phyloP scores from a whole-genome alignment of 2,888 invertebrate species.

The Hylaea fasciaria region DNA sequence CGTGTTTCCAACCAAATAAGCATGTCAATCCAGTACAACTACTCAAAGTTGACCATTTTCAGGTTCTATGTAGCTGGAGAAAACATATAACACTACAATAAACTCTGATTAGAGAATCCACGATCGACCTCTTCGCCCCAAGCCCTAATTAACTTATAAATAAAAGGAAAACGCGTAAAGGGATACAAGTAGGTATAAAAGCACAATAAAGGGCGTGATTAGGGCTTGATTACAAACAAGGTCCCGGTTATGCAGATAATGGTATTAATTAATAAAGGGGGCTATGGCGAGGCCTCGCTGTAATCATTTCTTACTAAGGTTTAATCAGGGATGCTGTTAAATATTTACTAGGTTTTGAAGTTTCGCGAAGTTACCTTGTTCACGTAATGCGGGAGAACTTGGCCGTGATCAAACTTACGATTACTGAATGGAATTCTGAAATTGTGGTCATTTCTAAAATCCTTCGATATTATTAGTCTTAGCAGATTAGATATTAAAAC shows the following conservation, averaged over 20 bases:
- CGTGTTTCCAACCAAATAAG: too few relatives aligned
- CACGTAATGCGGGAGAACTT: background rate
- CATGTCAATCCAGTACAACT: background rate
- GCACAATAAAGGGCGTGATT: slow-evolving; percentile 43
- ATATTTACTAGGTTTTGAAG: slow-evolving; percentile 18
- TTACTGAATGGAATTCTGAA: too few relatives aligned
- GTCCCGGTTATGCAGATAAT: slow-evolving; percentile 38
- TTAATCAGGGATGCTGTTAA: slow-evolving; percentile 23
- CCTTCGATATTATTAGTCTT: too few relatives aligned
- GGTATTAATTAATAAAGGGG: slow-evolving; percentile 36
- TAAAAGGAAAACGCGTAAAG: slow-evolving; percentile 37
- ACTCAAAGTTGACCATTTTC: too few relatives aligned
- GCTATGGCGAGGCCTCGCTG: slow-evolving; percentile 10
- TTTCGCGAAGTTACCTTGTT: slow-evolving; percentile 2
- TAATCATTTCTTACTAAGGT: slow-evolving; percentile 29
- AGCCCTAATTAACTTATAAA: slow-evolving; percentile 44
- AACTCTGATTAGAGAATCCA: slow-evolving; percentile 26
- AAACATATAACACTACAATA: slow-evolving; percentile 30
- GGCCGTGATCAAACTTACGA: too few relatives aligned
- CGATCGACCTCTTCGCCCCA: slow-evolving; percentile 33
- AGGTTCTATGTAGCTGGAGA: background rate
- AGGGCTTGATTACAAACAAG: slow-evolving; percentile 44
- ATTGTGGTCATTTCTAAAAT: too few relatives aligned
- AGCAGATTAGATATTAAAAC: too few relatives aligned
- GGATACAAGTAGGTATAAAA: slow-evolving; percentile 36